phyloP scores from a whole-genome alignment of 23 tunicate species.

The Phallusia fumigata region DNA sequence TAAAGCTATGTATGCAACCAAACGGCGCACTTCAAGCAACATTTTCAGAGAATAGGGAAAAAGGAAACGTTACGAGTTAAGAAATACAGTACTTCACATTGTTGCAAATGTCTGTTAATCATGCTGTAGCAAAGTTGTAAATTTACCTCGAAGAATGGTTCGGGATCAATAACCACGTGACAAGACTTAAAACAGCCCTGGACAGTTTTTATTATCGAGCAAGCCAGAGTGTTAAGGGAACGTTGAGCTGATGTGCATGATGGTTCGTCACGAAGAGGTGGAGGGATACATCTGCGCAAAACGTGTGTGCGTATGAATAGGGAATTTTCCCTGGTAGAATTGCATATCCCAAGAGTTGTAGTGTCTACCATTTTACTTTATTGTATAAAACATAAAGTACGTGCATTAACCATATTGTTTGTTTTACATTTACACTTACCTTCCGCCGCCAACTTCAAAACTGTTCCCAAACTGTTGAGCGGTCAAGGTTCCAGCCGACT shows the following conservation, averaged over 20 bases:
- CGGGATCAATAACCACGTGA: conserved; percentile 50
- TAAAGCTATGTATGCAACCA: too few relatives aligned
- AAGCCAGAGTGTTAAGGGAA: conserved; percentile 11
- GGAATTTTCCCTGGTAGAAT: too few relatives aligned
- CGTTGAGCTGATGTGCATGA: not conserved
- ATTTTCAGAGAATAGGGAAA: too few relatives aligned
- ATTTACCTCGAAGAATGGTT: conserved; percentile 47
- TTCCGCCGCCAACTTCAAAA: conserved; percentile 12
- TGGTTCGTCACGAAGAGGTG: conserved; percentile 11
- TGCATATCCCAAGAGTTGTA: too few relatives aligned
- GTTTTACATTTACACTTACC: not conserved
- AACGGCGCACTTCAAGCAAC: too few relatives aligned
- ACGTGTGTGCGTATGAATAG: too few relatives aligned
- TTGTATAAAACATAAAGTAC: too few relatives aligned
- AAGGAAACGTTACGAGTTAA: too few relatives aligned
- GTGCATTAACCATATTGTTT: too few relatives aligned
- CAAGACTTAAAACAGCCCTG: conserved; percentile 58
- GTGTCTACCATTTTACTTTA: too few relatives aligned
- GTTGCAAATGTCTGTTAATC: not conserved
- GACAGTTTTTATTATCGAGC: conserved; percentile 21
- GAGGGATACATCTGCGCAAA: conserved; percentile 1
- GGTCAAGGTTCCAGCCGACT: conserved; percentile 5
- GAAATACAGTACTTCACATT: too few relatives aligned
- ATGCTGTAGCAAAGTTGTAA: too few relatives aligned
- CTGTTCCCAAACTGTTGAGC: conserved; percentile 34